Evolutionary conservation across 1,140 invertebrate genomes (phyloP).

Genomic region (Zophobas morio): DNA sequence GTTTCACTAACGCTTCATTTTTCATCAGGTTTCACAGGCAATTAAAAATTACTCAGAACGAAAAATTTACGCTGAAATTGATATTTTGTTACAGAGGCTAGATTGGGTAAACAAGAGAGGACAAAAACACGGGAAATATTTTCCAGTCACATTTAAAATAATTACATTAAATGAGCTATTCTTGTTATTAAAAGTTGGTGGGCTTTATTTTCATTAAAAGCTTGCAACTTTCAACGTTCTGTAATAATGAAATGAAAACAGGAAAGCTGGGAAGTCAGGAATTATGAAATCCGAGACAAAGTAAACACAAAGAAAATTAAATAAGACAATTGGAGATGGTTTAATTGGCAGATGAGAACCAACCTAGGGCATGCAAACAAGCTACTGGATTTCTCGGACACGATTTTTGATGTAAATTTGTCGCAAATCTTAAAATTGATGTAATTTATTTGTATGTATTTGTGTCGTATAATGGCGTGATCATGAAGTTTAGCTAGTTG

Average conservation of each 20-base stretch:
- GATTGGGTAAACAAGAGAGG: not conserved
- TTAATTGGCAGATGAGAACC: conserved; percentile 25
- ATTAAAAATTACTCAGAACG: not conserved
- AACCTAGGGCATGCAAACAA: not conserved
- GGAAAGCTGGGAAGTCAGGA: conserved; percentile 31
- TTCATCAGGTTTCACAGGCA: not conserved
- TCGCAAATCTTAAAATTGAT: too few species aligned
- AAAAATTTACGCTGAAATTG: conserved; percentile 11
- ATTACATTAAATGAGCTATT: conserved; percentile 37
- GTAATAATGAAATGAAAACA: conserved; percentile 45
- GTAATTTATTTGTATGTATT: too few species aligned
- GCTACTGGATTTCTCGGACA: not conserved
- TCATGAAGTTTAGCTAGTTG: too few species aligned
- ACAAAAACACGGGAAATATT: conserved; percentile 12
- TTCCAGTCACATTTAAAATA: conserved; percentile 30
- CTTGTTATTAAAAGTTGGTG: conserved; percentile 37
- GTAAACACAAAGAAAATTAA: conserved; percentile 46
- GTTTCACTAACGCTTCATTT: not conserved
- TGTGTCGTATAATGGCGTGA: too few species aligned
- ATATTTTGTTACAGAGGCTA: conserved; percentile 7
- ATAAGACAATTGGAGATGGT: conserved; percentile 38
- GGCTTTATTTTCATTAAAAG: conserved; percentile 40
- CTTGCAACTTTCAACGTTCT: conserved; percentile 29
- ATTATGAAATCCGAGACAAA: conserved; percentile 47
- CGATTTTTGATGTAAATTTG: not conserved